Base-by-base conservation (phyloP, 2,888 invertebrate species). In the Cabera pusaria region DNA sequence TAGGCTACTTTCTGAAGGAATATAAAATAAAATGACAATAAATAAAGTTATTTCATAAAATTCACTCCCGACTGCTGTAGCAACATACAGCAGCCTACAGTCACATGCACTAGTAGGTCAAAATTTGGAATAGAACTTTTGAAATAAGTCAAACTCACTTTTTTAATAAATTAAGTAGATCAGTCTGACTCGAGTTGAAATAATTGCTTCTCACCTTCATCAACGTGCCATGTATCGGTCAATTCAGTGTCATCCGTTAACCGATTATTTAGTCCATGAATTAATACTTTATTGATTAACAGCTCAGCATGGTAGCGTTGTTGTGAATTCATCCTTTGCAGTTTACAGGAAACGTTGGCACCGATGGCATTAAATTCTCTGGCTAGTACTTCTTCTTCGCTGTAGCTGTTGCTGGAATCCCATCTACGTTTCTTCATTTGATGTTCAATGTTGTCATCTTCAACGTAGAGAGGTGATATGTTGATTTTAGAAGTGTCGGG, bases 281-380 rank as follows among this genome's bases (percentile, higher is more conserved):
- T 61, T 3, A 72, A 40, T 4, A 72, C 68, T 59, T 69, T 72
- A 34, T 69, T 68, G 18, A 72, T 65, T 7, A 72, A 38, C 9
- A 67, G 36, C 35, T 72, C 72, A 0, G 72, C 71, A 14, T 53
- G 56, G 25, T 55, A 61, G 17, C 71, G 54, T 35, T 72, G 72
- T 2, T 59, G 47, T 2, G 45, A 11, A 2, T 46, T 52, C 72
- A 72, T 72, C 26, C 69, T 48, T 35, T 62, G 64, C 1, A 72
- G 37, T 31, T 72, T 72, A 40, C 60, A 69, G 3, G 58, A 53
- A 1, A 72, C 69, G 33, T 70, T 70, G 5, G 63, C 52, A 5
- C 66, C 66, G 18, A 70, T 60, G 5, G 70, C 64, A n/a, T 58
- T 56, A 11, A 56, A 55, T 38, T 70, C 70, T 18, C 41, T 55